Conservation (phyloP, 1,140 invertebrate genomes). For the Drosophila punjabiensis region DNA sequence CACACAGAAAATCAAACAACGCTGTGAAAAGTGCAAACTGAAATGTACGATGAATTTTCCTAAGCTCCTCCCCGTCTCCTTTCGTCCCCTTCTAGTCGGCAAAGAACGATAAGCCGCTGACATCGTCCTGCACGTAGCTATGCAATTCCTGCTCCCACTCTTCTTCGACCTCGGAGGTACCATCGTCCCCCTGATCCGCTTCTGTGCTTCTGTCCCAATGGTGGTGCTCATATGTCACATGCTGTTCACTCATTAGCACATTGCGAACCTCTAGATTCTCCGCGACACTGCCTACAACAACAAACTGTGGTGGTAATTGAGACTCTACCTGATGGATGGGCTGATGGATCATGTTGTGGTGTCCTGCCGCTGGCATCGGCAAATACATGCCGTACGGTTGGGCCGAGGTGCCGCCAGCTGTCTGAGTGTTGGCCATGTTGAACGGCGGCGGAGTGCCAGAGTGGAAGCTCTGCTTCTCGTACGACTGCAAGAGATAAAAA, state of each 20-base stretch:
- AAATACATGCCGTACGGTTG: constrained; percentile 90
- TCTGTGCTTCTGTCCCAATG: constrained; percentile 30
- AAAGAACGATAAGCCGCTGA: constrained; percentile 56
- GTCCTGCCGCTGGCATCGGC: constrained; percentile 89
- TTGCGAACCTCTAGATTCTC: constrained; percentile 27
- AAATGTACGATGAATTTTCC: constrained; percentile 16
- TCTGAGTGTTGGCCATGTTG: constrained; percentile 90
- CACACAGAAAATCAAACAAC: not conserved
- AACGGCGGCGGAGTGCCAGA: constrained; percentile 93
- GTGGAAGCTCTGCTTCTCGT: constrained; percentile 94
- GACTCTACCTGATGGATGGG: constrained; percentile 89
- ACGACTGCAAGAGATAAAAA: constrained; percentile 87
- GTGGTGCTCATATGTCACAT: constrained; percentile 36
- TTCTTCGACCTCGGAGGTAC: not conserved
- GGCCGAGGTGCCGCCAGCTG: constrained; percentile 89
- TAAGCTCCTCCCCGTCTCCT: not conserved
- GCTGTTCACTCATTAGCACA: constrained; percentile 10
- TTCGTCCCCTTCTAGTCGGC: constrained; percentile 33
- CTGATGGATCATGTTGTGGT: constrained; percentile 90
- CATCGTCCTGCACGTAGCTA: constrained; percentile 39
- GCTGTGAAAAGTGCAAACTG: constrained; percentile 10
- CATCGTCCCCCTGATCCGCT: not conserved
- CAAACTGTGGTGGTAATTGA: constrained; percentile 33
- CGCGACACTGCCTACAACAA: constrained; percentile 41
- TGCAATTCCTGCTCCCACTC: constrained; percentile 26